Evolutionary conservation across 2,888 invertebrate species (phyloP), one percentile per base, ranked within the genome.

Genomic region (Arctia plantaginis): DNA sequence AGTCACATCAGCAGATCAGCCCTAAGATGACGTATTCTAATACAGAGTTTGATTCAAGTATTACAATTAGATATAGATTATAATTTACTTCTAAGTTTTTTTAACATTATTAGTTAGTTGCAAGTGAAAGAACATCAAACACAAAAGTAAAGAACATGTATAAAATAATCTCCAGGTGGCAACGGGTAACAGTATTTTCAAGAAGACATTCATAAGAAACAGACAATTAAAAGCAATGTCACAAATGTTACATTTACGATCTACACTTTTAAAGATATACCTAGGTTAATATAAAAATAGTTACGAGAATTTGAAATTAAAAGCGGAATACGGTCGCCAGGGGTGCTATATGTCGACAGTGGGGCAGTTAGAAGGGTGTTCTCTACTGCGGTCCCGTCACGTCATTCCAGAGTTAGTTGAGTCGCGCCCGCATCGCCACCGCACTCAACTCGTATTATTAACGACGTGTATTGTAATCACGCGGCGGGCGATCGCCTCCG

Each of bases 381-480:
- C 69, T 68, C 72, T 75, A 72, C 70, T 39, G 62, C 71, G 66
- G 79, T 72, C 77, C 76, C 68, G 65, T 44, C 64, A 70, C 47
- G 67, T 51, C 71, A 66, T 30, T 66, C 67, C 72, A 87, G 87
- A 87, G 88, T 86, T 83, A 87, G 87, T 84, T 85, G 88, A 87
- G 86, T 83, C 85, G 85, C 86, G 85, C 59, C 72, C 69, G 69
- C 69, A 82, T 84, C 81, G 84, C 88, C 55, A 76, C 76, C 90
- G 90, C 91, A 90, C 90, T 90, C 89, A 85, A 87, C 91, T 92
- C 91, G 91, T 93, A 95, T 94, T 95, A 95, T 95, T 95, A 95
- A 95, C 95, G 93, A 94, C 93, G 93, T 95, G 95, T 95, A 95
- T 95, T 95, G 95, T 95, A 95, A 95, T 95, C 94, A 95, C 94